Base-by-base conservation (phyloP, 2,888 invertebrate species). In the Zaprionus lineosus region DNA sequence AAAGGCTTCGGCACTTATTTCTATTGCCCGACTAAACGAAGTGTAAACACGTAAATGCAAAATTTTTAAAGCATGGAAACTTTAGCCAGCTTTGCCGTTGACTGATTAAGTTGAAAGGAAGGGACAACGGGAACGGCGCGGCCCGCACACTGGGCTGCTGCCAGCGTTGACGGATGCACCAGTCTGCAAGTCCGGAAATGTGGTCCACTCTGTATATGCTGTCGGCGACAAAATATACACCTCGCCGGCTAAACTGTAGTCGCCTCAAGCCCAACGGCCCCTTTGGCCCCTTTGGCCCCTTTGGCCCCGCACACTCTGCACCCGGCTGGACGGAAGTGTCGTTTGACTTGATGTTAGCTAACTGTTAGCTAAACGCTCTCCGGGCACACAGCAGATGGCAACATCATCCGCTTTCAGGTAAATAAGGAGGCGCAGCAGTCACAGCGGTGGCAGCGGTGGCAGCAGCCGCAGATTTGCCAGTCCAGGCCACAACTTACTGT, bases 181-280 rank as follows among this genome's bases (percentile, higher is more conserved):
- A 58, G 65, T 65, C 76, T 60, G 69, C 47, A 59, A 69, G 69
- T 64, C 79, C 79, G 79, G 83, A 83, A 79, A 79, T 78, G 79
- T 78, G 82, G 67, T 67, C 71, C 63, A 70, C 75, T 73, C 60
- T 73, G n/a, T n/a, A 77, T 69, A 60, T 66, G 71, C 63, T 67
- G 73, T 55, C 63, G 72, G 82, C 61, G 71, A 81, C 66, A 79
- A 76, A 61, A 59, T 62, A 65, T 57, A 46, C 63, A 55, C 60
- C 59, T 72, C 40, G 26, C 37, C 14, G 21, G 51, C 15, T 14
- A 37, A n/a, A 19, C 18, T 24, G 21, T 11, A 16, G 11, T 3
- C 6, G 16, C 24, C 7, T 57, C 46, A 31, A 37, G 50, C 41
- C 19, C 16, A 15, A 16, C 15, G 16, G 21, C 39, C 29, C 21